These are phyloP conservation scores for Polymixis lichenea DNA, from an alignment of 2,888 invertebrate genomes.

Conservation along the genomic window DNA sequence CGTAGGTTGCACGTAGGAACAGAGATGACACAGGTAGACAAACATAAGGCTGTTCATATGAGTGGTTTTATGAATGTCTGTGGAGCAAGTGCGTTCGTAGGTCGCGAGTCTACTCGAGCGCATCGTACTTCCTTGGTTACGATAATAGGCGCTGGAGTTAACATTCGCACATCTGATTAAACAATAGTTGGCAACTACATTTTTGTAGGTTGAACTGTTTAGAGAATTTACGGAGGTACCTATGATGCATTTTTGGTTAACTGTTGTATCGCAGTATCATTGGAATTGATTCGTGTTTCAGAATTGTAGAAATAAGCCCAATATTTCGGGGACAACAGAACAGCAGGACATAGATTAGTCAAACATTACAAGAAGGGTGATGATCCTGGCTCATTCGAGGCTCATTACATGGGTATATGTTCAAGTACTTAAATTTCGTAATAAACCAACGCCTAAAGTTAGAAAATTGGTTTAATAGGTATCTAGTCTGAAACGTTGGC, in stretches of 20 bases:
- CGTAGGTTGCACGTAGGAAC: slow-evolving; percentile 38
- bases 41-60: slow-evolving; percentile 28
- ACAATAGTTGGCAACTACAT: background rate
- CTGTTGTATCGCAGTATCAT: background rate
- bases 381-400: background rate
- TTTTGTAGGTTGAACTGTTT: slow-evolving; percentile 7
- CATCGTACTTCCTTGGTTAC: slow-evolving; percentile 64
- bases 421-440: background rate
- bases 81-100: slow-evolving; percentile 64
- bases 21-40: slow-evolving; percentile 27
- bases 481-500: slow-evolving; percentile 18
- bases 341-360: background rate
- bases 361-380: background rate
- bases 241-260: background rate
- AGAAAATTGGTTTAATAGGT: background rate
- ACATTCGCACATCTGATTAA: slow-evolving; percentile 60
- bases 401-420: background rate
- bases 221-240: background rate
- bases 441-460: slow-evolving; percentile 6
- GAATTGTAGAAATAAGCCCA: background rate
- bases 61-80: slow-evolving; percentile 43
- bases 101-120: slow-evolving; percentile 72
- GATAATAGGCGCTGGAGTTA: slow-evolving; percentile 35
- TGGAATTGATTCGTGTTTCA: background rate
- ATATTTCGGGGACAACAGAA: background rate